Evolutionary conservation across 2,888 invertebrate genomes (phyloP).

Genomic region (Philonicus albiceps): DNA sequence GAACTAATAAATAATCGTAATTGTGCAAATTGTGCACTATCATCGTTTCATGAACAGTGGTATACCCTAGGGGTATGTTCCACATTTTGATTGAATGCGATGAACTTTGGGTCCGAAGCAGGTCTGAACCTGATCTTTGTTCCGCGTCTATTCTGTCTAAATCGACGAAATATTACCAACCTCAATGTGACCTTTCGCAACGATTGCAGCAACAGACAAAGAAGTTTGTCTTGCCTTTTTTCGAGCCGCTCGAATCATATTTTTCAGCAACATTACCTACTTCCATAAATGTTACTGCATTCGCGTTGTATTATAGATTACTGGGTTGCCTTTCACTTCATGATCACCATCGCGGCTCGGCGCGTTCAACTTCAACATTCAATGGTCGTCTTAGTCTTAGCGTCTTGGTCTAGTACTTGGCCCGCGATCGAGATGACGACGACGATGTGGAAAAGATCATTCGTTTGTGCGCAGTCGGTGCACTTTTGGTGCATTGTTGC

Average conservation of each 20-base stretch:
- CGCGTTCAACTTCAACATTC: slow-evolving; percentile 2
- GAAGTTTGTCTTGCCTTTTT: background rate
- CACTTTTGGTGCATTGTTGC: background rate
- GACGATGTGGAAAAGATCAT: background rate
- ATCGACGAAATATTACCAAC: background rate
- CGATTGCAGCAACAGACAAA: slow-evolving; percentile 26
- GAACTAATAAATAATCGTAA: background rate
- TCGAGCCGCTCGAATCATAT: slow-evolving; percentile 20
- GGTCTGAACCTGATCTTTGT: slow-evolving; percentile 25
- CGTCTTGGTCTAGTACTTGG: background rate
- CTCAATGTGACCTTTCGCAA: slow-evolving; percentile 13
- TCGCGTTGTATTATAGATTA: slow-evolving; percentile 31
- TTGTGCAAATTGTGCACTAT: background rate
- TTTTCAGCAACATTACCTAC: slow-evolving; percentile 26
- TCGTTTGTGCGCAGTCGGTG: background rate
- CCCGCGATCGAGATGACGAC: background rate
- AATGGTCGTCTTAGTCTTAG: background rate
- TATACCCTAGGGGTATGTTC: background rate
- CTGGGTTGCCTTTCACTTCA: slow-evolving; percentile 37
- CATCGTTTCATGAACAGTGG: background rate
- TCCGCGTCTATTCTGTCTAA: slow-evolving; percentile 19
- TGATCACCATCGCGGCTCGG: slow-evolving; percentile 9
- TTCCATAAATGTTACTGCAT: slow-evolving; percentile 30
- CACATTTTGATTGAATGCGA: background rate
- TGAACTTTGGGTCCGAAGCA: background rate